Base-by-base conservation (phyloP, 2,888 invertebrate genomes). In the Mactromeris polynyma region DNA sequence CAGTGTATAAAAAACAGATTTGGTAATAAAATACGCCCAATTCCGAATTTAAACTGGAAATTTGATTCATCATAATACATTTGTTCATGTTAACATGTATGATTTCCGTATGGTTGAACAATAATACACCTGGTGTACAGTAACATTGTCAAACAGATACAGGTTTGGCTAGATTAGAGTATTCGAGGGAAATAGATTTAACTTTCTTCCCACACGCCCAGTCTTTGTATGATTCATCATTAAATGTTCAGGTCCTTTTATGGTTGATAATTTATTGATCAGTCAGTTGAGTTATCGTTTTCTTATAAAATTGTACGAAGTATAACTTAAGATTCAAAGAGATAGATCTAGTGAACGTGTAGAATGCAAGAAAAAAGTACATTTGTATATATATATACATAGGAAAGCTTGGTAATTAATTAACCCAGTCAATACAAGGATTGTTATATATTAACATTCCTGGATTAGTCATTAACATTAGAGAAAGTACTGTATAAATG, bases 371-470 rank as follows among this genome's bases (percentile, higher is more conserved):
- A 19, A 19, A 51, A 51, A 51, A 6, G 19, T 1, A 14, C 2
- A 6, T 51, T 51, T 51, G 2, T 51, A 9, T 51, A n/a, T n/a
- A n/a, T 46, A 26, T 64, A 26, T 26, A 9, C 17, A 33, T 69
- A 0, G 69, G 73, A 33, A 73, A 19, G 26, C 19, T 17, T 33
- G 33, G 2, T 73, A 73, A 33, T 73, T 33, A 73, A 19, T 36
- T 73, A 73, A 73, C 73, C 0, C 1, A 73, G 36, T 73, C 73
- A 33, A 73, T 73, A 36, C 31, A 19, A 11, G 73, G 73, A 73
- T 73, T 73, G 73, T 73, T 73, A 11, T 33, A 58, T 58, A 19
- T 36, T 26, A 7, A 73, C 73, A 73, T 73, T 73, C 73, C 73
- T 19, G 33, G 1, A 33, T 73, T 33, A 73, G 73, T 73, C 73